phyloP scores from a whole-genome alignment of 2,888 invertebrate genomes.

The Acleris sparsana region DNA sequence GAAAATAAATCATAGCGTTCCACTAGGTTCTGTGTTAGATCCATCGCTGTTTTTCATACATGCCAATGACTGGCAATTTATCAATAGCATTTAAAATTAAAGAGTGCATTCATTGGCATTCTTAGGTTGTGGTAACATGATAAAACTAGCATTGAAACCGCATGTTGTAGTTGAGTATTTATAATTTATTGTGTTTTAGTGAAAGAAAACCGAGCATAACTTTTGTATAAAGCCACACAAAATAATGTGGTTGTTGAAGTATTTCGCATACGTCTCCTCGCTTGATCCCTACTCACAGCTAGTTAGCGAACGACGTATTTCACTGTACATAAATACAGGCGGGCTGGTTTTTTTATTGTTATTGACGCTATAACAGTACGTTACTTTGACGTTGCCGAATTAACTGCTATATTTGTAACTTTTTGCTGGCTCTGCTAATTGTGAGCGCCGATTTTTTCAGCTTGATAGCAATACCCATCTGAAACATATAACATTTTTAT shows the following conservation, averaged over 20 bases:
- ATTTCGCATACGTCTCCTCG: conserved; percentile 9
- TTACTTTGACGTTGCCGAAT: conserved; percentile 32
- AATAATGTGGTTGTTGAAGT: background rate
- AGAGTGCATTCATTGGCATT: no score
- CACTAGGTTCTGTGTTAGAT: no score
- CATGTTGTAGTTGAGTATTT: no score
- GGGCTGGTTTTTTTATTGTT: conserved; percentile 35
- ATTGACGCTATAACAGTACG: conserved; percentile 34
- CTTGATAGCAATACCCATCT: no score
- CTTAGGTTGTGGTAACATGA: no score
- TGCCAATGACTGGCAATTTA: no score
- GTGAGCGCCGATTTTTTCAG: background rate
- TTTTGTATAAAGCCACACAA: background rate
- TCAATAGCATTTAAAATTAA: no score
- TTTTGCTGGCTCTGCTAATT: conserved; percentile 20
- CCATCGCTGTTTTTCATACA: no score
- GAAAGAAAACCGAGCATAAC: background rate
- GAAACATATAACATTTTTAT: no score
- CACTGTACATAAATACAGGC: conserved; percentile 33
- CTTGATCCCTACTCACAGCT: conserved; percentile 10
- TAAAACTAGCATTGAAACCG: no score
- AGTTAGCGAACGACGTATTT: conserved; percentile 34
- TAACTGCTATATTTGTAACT: conserved; percentile 30
- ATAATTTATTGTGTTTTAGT: no score
- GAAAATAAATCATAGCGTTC: no score